These are phyloP conservation scores for Megaceryle maxima DNA, from an alignment of 2,113 vertebrate species.

Conservation along the genomic window DNA sequence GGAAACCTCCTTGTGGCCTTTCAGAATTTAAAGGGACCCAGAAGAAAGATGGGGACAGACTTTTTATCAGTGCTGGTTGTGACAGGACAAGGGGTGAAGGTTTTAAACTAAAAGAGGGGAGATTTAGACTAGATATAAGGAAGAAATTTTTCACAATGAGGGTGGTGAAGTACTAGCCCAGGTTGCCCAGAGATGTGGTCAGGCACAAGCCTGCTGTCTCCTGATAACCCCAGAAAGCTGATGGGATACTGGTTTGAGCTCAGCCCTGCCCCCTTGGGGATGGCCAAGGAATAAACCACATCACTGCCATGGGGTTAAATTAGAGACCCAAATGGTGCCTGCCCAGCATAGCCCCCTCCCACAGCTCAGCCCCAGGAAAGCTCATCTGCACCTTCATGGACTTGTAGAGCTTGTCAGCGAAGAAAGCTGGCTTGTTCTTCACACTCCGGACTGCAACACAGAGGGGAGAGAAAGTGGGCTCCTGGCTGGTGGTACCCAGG, in stretches of 20 bases:
- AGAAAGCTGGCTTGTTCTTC: constrained; percentile 93
- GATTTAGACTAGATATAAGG: not conserved
- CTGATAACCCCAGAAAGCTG: not conserved
- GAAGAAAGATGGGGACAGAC: not conserved
- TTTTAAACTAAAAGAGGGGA: not conserved
- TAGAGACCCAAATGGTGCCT: not conserved
- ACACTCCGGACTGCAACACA: constrained; percentile 87
- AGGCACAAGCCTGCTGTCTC: not conserved
- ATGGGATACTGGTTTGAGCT: not conserved
- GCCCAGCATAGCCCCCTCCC: not conserved
- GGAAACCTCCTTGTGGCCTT: not conserved
- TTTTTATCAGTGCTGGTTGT: not conserved
- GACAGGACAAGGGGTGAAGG: not conserved
- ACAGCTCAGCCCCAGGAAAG: not conserved
- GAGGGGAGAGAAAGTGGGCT: not conserved
- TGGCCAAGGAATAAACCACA: not conserved
- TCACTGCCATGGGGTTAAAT: not conserved
- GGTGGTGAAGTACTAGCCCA: not conserved
- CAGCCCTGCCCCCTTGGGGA: not conserved
- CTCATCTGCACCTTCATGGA: constrained; percentile 90
- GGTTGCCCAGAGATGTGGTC: not conserved
- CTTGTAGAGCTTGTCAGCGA: constrained; percentile 94
- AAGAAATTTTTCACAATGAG: not conserved
- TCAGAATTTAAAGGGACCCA: not conserved
- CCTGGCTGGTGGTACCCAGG: not conserved